Base-by-base conservation (phyloP, 2,888 invertebrate species). In the Caenorhabditis zanzibari region DNA sequence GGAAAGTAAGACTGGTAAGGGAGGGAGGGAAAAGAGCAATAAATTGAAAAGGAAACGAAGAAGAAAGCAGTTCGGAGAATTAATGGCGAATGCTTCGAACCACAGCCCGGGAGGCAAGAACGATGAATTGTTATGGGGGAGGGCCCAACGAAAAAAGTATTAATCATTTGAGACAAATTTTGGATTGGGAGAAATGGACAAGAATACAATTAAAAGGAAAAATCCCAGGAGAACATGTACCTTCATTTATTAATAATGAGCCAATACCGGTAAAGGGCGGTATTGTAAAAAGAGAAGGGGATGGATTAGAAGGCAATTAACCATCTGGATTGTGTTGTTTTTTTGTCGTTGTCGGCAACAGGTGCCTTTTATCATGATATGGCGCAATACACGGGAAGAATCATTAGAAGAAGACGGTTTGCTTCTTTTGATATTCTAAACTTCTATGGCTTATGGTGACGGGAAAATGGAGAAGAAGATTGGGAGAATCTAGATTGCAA, bases 321-420 rank as follows among this genome's bases (percentile, higher is more conserved):
- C 63, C 63, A 63, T 63, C 44, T 63, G 63, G 61, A 12, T 22
- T 44, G 16, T 16, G n/a, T 38, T 38, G 38, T 38, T 63, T 63
- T n/a, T n/a, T n/a, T n/a, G n/a, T n/a, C n/a, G n/a, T n/a, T 47
- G 59, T 72, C 72, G 59, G 72, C 72, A 32, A 59, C 72, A 72
- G 72, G 72, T 72, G 72, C 54, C n/a, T 49, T 32, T 71, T 14
- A 44, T 44, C 44, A 58, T 54, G 73, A 73, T 63, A 64, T 74
- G 74, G 74, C 74, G 74, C 44, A 74, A 74, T 38, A 59, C 2
- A 24, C n/a, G n/a, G 28, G 47, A 47, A 71, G 52, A 22, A 52
- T 52, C 24, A 22, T 52, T 52, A 22, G n/a, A n/a, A 26, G 26
- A 32, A 32, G 19, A 41, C 14, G 24, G 19, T 35, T 22, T 35